Evolutionary conservation across 2,888 invertebrate species (phyloP).

Genomic region (Cataglyphis cursor): DNA sequence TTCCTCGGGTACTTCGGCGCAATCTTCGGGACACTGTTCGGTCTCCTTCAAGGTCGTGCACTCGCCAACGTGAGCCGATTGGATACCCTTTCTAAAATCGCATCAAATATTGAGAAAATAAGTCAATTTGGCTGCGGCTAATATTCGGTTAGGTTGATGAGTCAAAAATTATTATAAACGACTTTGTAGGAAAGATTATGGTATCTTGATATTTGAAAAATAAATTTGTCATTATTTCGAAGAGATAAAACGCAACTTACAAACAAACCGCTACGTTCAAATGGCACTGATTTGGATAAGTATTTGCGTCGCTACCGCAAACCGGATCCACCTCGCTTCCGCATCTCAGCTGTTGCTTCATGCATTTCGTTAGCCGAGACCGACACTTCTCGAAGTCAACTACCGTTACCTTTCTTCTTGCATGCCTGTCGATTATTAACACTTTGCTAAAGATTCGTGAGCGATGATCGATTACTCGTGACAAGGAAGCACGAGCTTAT

Average conservation of each 20-base stretch:
- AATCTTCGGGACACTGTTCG: constrained; percentile 90
- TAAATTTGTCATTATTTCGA: not conserved
- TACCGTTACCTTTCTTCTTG: constrained; percentile 89
- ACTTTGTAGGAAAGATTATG: not conserved
- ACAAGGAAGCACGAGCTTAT: not conserved
- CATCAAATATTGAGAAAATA: not conserved
- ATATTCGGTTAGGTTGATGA: not conserved
- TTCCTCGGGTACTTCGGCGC: constrained; percentile 89
- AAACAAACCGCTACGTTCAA: constrained; percentile 94
- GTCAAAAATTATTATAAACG: not conserved
- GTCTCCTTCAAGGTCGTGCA: constrained; percentile 92
- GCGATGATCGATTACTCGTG: constrained; percentile 6
- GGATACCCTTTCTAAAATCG: constrained; percentile 92
- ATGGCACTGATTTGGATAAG: constrained; percentile 94
- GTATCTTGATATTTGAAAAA: not conserved
- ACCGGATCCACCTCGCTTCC: constrained; percentile 91
- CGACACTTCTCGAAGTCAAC: constrained; percentile 94
- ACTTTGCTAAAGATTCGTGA: constrained; percentile 10
- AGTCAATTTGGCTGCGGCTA: not conserved
- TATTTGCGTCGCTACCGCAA: constrained; percentile 96
- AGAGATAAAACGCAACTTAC: constrained; percentile 88
- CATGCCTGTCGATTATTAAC: constrained; percentile 76
- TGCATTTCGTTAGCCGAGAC: constrained; percentile 91
- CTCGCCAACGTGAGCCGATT: constrained; percentile 95
- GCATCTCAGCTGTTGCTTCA: constrained; percentile 91